Percentiles rank a stretch among this genome's conserved stretches.
phyloP scores from a whole-genome alignment of 2,888 invertebrate species.

The Conomelus anceps region DNA sequence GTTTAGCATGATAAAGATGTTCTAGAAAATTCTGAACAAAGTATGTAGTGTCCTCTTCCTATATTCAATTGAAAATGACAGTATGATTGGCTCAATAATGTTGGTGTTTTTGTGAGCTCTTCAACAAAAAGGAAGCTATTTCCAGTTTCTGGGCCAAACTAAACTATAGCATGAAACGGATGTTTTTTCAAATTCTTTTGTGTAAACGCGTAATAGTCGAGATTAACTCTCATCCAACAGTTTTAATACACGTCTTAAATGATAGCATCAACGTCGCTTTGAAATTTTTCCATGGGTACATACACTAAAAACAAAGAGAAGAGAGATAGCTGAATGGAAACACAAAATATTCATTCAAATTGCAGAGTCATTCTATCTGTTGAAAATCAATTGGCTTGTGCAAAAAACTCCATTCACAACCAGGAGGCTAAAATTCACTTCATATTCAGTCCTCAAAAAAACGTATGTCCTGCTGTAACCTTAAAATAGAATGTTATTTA shows the following conservation, averaged over 20 bases:
- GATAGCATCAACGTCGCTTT: not conserved
- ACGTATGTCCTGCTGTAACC: not conserved
- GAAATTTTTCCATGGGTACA: not conserved
- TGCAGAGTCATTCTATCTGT: not conserved
- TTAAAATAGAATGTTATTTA: no score
- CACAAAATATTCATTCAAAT: not conserved
- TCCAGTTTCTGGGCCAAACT: not conserved
- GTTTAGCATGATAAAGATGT: not conserved
- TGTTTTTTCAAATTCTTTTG: not conserved
- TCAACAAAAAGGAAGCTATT: not conserved
- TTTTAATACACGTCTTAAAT: not conserved
- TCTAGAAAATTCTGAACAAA: not conserved
- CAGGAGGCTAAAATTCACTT: not conserved
- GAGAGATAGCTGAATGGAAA: not conserved
- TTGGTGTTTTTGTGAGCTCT: not conserved
- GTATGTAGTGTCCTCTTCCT: not conserved
- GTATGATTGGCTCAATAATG: not conserved
- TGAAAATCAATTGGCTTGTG: not conserved
- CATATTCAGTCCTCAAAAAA: not conserved
- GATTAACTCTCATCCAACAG: not conserved
- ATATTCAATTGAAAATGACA: not conserved
- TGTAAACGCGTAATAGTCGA: not conserved
- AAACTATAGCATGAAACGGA: not conserved
- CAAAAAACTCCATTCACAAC: not conserved
- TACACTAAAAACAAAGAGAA: not conserved